Conservation (phyloP, 2,888 invertebrate species). For the Drosophila multiciliata region DNA sequence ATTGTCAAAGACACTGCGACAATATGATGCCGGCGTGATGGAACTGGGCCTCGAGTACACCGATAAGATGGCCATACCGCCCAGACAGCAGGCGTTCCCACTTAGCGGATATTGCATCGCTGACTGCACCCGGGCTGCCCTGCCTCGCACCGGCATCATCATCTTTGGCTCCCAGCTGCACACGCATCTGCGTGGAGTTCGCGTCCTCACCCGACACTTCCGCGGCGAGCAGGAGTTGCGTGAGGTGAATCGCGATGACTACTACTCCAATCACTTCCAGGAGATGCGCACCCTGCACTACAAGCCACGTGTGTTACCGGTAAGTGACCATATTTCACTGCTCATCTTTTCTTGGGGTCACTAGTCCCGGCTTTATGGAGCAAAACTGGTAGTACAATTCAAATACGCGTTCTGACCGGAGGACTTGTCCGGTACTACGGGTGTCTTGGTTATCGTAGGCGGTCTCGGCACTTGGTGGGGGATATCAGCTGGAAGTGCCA, state of each 20-base stretch:
- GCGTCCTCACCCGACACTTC: slow-evolving; percentile 94
- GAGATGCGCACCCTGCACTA: slow-evolving; percentile 95
- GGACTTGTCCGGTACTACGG: slow-evolving; percentile 9
- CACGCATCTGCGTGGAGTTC: slow-evolving; percentile 95
- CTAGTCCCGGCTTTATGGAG: slow-evolving; percentile 10
- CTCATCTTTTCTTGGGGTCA: not conserved
- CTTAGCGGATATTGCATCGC: slow-evolving; percentile 96
- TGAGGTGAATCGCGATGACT: slow-evolving; percentile 95
- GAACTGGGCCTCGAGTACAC: slow-evolving; percentile 98
- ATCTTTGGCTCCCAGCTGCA: slow-evolving; percentile 99
- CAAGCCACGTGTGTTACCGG: slow-evolving; percentile 93
- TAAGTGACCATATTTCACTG: slow-evolving; percentile 84
- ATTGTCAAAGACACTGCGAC: slow-evolving; percentile 90
- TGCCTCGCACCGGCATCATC: slow-evolving; percentile 93
- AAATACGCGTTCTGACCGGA: slow-evolving; percentile 8
- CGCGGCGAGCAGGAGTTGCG: slow-evolving; percentile 93
- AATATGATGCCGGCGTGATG: slow-evolving; percentile 97
- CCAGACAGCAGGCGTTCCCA: slow-evolving; percentile 90
- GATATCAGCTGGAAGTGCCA: slow-evolving; percentile 1
- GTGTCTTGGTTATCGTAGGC: not conserved
- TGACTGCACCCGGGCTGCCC: slow-evolving; percentile 95
- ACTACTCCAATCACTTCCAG: slow-evolving; percentile 99
- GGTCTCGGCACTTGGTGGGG: slow-evolving; percentile 7
- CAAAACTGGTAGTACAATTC: slow-evolving; percentile 9
- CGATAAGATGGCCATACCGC: slow-evolving; percentile 99